Evolutionary conservation across 2,113 vertebrate genomes (phyloP).

Genomic region (Coptodon rendalli): DNA sequence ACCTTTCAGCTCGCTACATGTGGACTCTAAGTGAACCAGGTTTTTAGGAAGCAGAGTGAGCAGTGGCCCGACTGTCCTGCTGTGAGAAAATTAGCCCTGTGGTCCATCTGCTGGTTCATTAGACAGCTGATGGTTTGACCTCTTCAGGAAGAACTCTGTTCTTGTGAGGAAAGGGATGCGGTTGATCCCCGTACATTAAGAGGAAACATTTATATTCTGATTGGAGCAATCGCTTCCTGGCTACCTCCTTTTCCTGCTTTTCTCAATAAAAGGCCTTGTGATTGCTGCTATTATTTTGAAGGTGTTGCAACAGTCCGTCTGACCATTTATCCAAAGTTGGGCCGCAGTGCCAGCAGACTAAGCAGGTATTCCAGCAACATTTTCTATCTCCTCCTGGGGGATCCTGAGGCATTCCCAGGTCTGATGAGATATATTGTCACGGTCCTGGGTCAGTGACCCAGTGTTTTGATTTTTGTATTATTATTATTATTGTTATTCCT

Average conservation of each 20-base stretch:
- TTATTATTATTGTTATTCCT: not conserved
- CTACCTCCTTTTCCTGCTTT: not conserved
- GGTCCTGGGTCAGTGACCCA: not conserved
- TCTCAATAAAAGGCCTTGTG: not conserved
- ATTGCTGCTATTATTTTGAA: not conserved
- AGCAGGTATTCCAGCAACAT: not conserved
- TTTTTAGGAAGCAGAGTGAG: not conserved
- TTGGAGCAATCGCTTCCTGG: not conserved
- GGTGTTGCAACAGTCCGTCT: not conserved
- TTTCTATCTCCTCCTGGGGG: not conserved
- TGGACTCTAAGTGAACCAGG: not conserved
- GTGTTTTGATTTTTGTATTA: not conserved
- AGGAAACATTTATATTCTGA: not conserved
- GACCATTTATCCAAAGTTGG: not conserved
- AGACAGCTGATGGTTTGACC: not conserved
- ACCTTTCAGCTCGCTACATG: constrained; percentile 12
- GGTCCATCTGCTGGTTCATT: not conserved
- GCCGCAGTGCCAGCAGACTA: not conserved
- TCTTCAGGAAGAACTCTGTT: not conserved
- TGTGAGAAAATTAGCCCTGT: not conserved
- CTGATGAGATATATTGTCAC: not conserved
- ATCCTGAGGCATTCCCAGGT: not conserved
- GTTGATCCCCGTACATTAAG: not conserved
- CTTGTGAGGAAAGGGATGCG: not conserved
- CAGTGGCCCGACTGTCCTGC: not conserved